phyloP scores from a whole-genome alignment of 2,797 vertebrate genomes.

The Hybognathus amarus region DNA sequence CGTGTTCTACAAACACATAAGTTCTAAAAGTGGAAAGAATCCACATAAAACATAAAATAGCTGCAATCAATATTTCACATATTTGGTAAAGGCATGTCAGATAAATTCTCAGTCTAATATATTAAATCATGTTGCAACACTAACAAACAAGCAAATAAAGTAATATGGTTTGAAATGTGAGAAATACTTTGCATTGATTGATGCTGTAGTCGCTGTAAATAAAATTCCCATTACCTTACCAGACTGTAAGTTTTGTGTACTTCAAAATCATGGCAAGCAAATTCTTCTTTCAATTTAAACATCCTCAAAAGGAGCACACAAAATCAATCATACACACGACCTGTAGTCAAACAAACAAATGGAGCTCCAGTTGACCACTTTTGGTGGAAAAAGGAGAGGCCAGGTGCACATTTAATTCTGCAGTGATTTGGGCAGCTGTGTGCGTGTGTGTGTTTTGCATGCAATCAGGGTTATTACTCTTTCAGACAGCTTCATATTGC shows the following conservation, averaged over 20 bases:
- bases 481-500: background rate
- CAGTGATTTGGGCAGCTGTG: too few species aligned
- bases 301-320: background rate
- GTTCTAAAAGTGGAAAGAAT: background rate
- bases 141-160: background rate
- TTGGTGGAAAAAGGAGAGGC: background rate
- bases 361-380: background rate
- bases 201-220: constrained; percentile 5
- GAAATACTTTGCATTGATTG: background rate
- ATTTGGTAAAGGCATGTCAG: background rate
- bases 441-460: background rate
- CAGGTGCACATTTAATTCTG: too few species aligned
- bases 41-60: background rate
- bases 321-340: background rate
- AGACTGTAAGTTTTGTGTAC: background rate
- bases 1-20: background rate
- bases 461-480: background rate
- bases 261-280: constrained; percentile 11
- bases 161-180: background rate
- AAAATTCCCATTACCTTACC: background rate
- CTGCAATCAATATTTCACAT: background rate
- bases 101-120: background rate
- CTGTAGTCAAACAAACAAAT: constrained; percentile 14
- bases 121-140: background rate
- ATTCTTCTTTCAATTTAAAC: constrained; percentile 10